These are phyloP conservation scores for Chrysopa pallens DNA, from an alignment of 1,140 invertebrate species.

Conservation along the genomic window DNA sequence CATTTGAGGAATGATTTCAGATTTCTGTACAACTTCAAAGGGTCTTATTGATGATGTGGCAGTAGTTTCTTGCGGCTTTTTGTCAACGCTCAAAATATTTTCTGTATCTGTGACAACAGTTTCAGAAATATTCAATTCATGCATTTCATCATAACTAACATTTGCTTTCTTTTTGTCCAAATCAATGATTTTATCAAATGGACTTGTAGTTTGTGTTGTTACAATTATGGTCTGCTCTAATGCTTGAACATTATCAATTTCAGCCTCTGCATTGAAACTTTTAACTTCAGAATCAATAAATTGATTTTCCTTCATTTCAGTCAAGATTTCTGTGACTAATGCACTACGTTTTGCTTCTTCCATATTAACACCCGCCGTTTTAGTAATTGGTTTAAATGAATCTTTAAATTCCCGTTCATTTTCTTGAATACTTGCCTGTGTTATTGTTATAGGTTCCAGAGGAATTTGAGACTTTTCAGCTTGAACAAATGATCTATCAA, in stretches of 20 bases:
- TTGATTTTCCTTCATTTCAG: constrained; percentile 22
- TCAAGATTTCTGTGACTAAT: constrained; percentile 23
- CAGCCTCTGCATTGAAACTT: too few relatives aligned
- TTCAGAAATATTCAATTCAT: constrained; percentile 3
- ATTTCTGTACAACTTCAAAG: background rate
- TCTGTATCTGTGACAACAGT: constrained; percentile 7
- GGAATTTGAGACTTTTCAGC: constrained; percentile 16
- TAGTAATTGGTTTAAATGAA: constrained; percentile 15
- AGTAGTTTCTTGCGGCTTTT: constrained; percentile 6
- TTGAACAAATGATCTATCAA: constrained; percentile 17
- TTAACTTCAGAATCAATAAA: constrained; percentile 2
- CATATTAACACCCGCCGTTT: constrained; percentile 20
- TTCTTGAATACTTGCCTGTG: constrained; percentile 21
- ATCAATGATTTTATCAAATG: too few relatives aligned
- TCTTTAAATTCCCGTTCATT: constrained; percentile 19
- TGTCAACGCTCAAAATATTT: constrained; percentile 6
- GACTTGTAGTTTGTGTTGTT: too few relatives aligned
- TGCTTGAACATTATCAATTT: too few relatives aligned
- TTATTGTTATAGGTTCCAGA: constrained; percentile 21
- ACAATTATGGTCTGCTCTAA: too few relatives aligned
- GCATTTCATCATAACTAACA: background rate
- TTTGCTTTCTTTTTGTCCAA: too few relatives aligned
- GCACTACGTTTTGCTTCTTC: constrained; percentile 21
- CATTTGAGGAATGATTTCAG: constrained; percentile 21
- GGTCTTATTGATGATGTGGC: background rate